Percentiles rank a stretch among this genome's conserved stretches.
These are phyloP conservation scores for Pelochelys cantorii DNA, from an alignment of 2,797 vertebrate genomes.

Conservation along the genomic window DNA sequence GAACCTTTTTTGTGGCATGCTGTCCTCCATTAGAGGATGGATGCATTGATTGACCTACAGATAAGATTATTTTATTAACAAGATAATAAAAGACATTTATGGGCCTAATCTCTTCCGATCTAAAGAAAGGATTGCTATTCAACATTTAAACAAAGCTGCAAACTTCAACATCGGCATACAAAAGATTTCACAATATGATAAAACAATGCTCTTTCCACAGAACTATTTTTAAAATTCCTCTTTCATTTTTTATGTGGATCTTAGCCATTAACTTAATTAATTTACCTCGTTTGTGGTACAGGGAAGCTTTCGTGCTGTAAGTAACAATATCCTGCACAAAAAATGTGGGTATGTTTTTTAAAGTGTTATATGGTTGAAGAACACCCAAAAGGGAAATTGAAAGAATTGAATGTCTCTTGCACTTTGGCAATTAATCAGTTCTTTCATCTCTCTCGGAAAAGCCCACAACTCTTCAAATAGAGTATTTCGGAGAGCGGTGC, in stretches of 20 bases:
- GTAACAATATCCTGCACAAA: not conserved
- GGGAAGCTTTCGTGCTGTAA: not conserved
- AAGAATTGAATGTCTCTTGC: not conserved
- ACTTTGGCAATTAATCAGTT: not conserved
- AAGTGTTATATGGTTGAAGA: not conserved
- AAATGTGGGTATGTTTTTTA: not conserved
- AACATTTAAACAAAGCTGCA: slow-evolving; percentile 9
- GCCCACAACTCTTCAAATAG: not conserved
- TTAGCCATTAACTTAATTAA: not conserved
- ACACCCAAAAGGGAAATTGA: not conserved
- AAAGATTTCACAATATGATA: not conserved
- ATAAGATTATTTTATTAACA: slow-evolving; percentile 59
- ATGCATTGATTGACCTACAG: slow-evolving; percentile 93
- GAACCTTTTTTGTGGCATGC: slow-evolving; percentile 93
- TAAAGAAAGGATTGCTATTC: not conserved
- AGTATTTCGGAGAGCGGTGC: not conserved
- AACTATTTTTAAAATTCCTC: not conserved
- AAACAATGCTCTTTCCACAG: not conserved
- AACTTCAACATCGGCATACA: not conserved
- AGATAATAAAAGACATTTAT: not conserved
- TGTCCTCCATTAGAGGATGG: slow-evolving; percentile 88
- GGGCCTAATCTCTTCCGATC: slow-evolving; percentile 5
- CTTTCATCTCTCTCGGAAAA: not conserved
- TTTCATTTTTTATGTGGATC: not conserved
- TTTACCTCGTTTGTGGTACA: no score